A percentile compares a stretch with the other conserved stretches of the same genome.
Evolutionary conservation across 2,888 invertebrate genomes (phyloP).

Genomic region (Pseudococcus viburni): DNA sequence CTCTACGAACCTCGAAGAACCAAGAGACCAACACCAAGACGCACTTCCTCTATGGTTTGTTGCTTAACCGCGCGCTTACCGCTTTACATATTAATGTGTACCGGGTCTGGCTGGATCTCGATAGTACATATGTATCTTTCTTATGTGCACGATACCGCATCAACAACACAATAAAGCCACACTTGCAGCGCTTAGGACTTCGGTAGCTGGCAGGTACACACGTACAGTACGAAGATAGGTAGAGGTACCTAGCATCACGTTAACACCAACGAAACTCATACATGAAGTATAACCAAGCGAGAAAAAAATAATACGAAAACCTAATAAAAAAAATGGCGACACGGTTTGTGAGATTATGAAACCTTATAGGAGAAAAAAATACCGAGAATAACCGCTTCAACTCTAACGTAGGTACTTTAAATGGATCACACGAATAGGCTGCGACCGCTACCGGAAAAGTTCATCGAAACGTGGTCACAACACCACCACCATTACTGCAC

Average conservation of each 20-base stretch:
- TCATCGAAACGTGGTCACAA: background rate
- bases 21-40: background rate
- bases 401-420: background rate
- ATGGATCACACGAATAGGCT: background rate
- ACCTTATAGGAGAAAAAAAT: slow-evolving; percentile 6
- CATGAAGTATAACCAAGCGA: background rate
- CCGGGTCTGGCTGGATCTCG: background rate
- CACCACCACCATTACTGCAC: background rate
- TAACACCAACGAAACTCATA: background rate
- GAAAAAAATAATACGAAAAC: slow-evolving; percentile 35
- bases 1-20: background rate
- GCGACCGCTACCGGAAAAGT: slow-evolving; percentile 5
- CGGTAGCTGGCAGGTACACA: background rate
- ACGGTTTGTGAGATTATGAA: slow-evolving; percentile 52
- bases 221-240: background rate
- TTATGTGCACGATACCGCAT: slow-evolving; percentile 1
- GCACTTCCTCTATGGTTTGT: slow-evolving; percentile 27
- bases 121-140: background rate
- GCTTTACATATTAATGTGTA: slow-evolving; percentile 56
- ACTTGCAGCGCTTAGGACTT: background rate
- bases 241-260: background rate
- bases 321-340: slow-evolving; percentile 4
- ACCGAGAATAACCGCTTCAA: background rate
- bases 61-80: slow-evolving; percentile 51
- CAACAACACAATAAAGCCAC: slow-evolving; percentile 14